These are phyloP conservation scores for Dasysyrphus albostriatus DNA, from an alignment of 2,888 invertebrate genomes.

Conservation along the genomic window DNA sequence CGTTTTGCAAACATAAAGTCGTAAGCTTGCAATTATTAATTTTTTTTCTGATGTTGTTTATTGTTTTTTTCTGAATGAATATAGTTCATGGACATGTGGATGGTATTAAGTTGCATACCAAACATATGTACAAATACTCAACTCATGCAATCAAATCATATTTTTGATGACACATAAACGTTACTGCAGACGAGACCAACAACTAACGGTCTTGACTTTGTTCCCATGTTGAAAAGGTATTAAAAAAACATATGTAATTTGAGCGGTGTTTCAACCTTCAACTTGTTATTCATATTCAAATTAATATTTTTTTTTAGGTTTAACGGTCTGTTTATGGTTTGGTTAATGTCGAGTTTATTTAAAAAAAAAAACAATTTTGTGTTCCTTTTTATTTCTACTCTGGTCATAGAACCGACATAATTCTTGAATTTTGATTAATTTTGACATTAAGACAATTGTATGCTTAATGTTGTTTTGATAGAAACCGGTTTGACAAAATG, in stretches of 20 bases:
- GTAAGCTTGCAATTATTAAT: constrained; percentile 28
- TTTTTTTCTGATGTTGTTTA: background rate
- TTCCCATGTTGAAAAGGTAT: constrained; percentile 54
- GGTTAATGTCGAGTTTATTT: background rate
- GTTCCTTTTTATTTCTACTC: background rate
- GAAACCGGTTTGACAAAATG: too few relatives aligned
- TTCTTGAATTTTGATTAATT: background rate
- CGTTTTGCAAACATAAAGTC: constrained; percentile 19
- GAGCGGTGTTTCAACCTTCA: constrained; percentile 45
- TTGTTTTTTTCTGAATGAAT: constrained; percentile 23
- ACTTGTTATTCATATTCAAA: constrained; percentile 39
- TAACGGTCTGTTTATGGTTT: background rate
- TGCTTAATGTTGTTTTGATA: background rate
- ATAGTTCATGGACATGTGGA: constrained; percentile 20
- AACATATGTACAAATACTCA: background rate
- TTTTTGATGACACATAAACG: background rate
- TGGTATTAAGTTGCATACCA: background rate
- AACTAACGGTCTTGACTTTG: constrained; percentile 63
- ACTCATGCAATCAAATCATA: background rate
- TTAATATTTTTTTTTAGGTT: constrained; percentile 14
- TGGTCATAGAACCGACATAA: background rate
- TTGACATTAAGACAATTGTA: too few relatives aligned
- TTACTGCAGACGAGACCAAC: background rate
- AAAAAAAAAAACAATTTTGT: background rate
- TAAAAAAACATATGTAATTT: constrained; percentile 25